These are phyloP conservation scores for Tethya wilhelma DNA, from an alignment of 37 sponge, comb jelly and placozoan genomes.

Conservation along the genomic window DNA sequence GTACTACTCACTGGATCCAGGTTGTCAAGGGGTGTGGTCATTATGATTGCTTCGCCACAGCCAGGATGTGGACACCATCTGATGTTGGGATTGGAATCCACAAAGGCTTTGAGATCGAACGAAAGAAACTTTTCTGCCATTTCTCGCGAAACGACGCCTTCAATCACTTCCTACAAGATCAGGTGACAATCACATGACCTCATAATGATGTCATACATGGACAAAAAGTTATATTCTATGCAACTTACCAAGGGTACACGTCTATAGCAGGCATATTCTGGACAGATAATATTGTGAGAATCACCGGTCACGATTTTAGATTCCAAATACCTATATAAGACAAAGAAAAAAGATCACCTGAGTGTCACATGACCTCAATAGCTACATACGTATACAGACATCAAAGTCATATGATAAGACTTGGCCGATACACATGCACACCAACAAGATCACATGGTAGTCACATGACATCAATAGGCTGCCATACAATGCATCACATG, in stretches of 20 bases:
- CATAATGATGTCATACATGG: background rate
- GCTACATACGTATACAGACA: too few species aligned
- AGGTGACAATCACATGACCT: background rate
- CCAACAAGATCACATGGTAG: background rate
- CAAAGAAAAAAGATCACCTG: too few species aligned
- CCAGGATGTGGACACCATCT: slow-evolving; percentile 90
- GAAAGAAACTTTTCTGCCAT: slow-evolving; percentile 71
- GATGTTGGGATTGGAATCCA: slow-evolving; percentile 85
- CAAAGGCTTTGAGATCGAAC: slow-evolving; percentile 85
- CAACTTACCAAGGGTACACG: slow-evolving; percentile 85
- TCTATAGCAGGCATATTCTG: slow-evolving; percentile 80
- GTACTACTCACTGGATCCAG: background rate
- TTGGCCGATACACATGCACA: too few species aligned
- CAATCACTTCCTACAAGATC: slow-evolving; percentile 75
- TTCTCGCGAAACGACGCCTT: slow-evolving; percentile 76
- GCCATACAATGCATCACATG: too few species aligned
- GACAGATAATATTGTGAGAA: slow-evolving; percentile 75
- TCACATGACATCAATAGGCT: background rate
- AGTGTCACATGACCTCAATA: too few species aligned
- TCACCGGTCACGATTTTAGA: slow-evolving; percentile 69
- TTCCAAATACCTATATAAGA: slow-evolving; percentile 71
- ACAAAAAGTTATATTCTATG: background rate
- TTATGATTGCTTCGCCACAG: slow-evolving; percentile 72
- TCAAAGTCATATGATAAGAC: too few species aligned
- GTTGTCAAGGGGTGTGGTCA: slow-evolving; percentile 12